A percentile compares a stretch with the other conserved stretches of the same genome.
Conservation (phyloP, 2,113 vertebrate species). For the Mesocricetus auratus region DNA sequence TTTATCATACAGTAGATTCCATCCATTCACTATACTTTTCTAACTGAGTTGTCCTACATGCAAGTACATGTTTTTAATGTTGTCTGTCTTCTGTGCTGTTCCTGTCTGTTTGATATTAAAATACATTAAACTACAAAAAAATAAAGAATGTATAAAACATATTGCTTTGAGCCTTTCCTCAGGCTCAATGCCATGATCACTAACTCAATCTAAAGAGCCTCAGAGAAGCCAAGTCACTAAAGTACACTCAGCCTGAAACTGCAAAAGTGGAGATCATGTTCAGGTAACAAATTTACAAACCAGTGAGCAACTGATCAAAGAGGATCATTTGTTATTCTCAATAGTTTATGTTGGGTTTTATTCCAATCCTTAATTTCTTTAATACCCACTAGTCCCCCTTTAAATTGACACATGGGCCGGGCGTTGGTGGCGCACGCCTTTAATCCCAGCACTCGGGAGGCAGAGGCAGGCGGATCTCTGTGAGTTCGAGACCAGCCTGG, state of each 20-base stretch:
- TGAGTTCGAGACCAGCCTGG: too few relatives aligned
- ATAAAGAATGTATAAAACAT: constrained; percentile 23
- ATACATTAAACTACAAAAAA: constrained; percentile 91
- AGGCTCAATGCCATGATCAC: neutral
- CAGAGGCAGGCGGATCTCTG: too few relatives aligned
- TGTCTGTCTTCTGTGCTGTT: constrained; percentile 93
- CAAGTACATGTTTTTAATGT: constrained; percentile 93
- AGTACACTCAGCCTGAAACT: neutral
- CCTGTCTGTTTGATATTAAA: constrained; percentile 95
- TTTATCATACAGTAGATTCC: constrained; percentile 91
- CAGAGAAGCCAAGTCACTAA: neutral
- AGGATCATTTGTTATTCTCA: neutral
- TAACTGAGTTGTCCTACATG: constrained; percentile 92
- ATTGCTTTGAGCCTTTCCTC: neutral
- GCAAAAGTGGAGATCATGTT: neutral
- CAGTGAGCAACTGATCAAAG: neutral
- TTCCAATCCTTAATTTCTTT: constrained; percentile 24
- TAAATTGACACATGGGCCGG: neutral
- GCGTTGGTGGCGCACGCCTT: too few relatives aligned
- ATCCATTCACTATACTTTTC: constrained; percentile 91
- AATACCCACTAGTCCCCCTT: neutral
- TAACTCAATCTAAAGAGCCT: neutral
- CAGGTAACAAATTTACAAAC: neutral
- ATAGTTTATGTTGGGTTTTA: neutral
- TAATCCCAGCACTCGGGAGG: too few relatives aligned